Evolutionary conservation across 2,113 vertebrate species (phyloP).

Genomic region (Cheilinus undulatus): DNA sequence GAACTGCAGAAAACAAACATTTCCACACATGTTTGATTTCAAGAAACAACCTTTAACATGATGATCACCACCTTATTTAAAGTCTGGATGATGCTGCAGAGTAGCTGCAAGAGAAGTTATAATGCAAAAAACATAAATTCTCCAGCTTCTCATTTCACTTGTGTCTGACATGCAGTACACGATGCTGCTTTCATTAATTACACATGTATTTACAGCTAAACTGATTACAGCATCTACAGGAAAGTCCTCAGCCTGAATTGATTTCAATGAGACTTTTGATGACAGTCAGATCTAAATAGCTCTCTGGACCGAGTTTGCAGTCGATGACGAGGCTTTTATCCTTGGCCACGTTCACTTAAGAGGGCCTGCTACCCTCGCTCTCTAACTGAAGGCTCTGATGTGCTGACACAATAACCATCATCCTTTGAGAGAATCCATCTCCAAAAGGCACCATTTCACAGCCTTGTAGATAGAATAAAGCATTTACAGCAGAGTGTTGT

Average conservation of each 20-base stretch:
- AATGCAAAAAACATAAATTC: too few species aligned
- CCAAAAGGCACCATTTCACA: background rate
- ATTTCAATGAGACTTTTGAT: background rate
- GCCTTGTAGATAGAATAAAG: background rate
- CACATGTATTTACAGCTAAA: background rate
- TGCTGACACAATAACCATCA: background rate
- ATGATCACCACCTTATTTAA: too few species aligned
- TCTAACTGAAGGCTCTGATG: too few species aligned
- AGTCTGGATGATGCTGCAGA: too few species aligned
- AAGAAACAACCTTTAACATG: too few species aligned
- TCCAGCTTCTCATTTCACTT: too few species aligned
- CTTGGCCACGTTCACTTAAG: constrained; percentile 33
- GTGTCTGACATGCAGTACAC: too few species aligned
- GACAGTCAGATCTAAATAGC: background rate
- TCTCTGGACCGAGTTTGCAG: background rate
- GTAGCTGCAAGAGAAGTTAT: too few species aligned
- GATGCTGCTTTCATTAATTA: background rate
- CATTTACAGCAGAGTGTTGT: too few species aligned
- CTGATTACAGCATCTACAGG: background rate
- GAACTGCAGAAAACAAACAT: constrained; percentile 83
- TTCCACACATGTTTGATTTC: background rate
- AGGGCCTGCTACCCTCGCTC: too few species aligned
- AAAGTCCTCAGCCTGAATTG: background rate
- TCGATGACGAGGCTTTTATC: background rate
- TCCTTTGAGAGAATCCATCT: background rate